Evolutionary conservation across 2,797 vertebrate species (phyloP).

Genomic region (Tenualosa ilisha): DNA sequence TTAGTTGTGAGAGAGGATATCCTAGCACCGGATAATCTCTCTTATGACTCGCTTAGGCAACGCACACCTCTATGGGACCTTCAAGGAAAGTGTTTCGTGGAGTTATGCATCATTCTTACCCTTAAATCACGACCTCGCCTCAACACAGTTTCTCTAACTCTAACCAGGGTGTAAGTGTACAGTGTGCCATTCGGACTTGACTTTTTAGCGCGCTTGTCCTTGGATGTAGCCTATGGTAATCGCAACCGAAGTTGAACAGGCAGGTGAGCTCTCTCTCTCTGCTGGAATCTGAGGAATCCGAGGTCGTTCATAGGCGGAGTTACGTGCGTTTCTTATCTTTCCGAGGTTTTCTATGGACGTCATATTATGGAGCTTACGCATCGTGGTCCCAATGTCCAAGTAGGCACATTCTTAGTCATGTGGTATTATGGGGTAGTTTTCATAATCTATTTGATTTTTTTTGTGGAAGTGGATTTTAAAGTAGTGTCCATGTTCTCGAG

Average conservation of each 20-base stretch:
- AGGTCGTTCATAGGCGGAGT: slow-evolving; percentile 66
- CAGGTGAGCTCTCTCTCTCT: slow-evolving; percentile 81
- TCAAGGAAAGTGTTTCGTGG: slow-evolving; percentile 45
- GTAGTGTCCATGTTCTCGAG: not conserved
- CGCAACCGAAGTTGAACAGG: slow-evolving; percentile 35
- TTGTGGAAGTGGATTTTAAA: not conserved
- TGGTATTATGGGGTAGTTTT: not conserved
- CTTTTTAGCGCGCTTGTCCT: slow-evolving; percentile 31
- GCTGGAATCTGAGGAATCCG: slow-evolving; percentile 83
- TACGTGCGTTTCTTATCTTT: slow-evolving; percentile 40
- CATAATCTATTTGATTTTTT: not conserved
- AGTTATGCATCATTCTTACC: not conserved
- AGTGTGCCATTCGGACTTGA: not conserved
- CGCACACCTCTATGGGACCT: slow-evolving; percentile 57
- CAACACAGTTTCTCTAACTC: not conserved
- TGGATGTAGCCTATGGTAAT: slow-evolving; percentile 16
- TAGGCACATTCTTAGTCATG: not conserved
- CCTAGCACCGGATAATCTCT: slow-evolving; percentile 59
- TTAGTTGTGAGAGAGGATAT: not conserved
- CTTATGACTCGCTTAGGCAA: slow-evolving; percentile 59
- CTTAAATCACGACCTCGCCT: not conserved
- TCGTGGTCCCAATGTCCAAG: not conserved
- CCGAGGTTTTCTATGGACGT: not conserved
- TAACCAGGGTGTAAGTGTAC: not conserved
- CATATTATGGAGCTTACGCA: not conserved